A percentile compares a stretch with the other conserved stretches of the same genome.
These are phyloP conservation scores for Liparis tanakae DNA, from an alignment of 2,797 vertebrate genomes.

Conservation along the genomic window DNA sequence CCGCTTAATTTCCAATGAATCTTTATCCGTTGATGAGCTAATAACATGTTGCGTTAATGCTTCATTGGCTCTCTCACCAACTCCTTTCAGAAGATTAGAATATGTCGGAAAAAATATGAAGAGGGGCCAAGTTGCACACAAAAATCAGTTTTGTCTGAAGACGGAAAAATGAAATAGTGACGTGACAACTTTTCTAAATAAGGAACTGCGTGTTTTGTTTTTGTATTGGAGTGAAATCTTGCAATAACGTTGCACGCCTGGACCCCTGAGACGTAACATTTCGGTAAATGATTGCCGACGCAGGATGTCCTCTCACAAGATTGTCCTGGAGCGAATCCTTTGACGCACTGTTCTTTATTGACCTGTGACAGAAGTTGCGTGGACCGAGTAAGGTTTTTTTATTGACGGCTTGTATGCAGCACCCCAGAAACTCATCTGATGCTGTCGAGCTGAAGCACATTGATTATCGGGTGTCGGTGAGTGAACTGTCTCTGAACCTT, in stretches of 20 bases:
- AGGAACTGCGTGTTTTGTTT: constrained; percentile 22
- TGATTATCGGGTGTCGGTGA: constrained; percentile 77
- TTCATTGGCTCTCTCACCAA: constrained; percentile 19
- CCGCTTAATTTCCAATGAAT: constrained; percentile 23
- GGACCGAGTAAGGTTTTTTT: constrained; percentile 62
- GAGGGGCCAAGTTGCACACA: constrained; percentile 5
- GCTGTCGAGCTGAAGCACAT: constrained; percentile 72
- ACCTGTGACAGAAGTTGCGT: constrained; percentile 48
- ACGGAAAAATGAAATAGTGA: constrained; percentile 26
- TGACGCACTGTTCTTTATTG: constrained; percentile 44
- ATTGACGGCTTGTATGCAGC: constrained; percentile 58
- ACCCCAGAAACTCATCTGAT: constrained; percentile 69
- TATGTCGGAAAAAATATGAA: constrained; percentile 13
- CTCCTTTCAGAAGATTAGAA: constrained; percentile 24
- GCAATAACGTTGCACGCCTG: not conserved
- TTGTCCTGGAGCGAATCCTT: constrained; percentile 50
- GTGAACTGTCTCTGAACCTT: constrained; percentile 74
- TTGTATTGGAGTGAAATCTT: constrained; percentile 4
- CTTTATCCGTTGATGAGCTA: constrained; percentile 18
- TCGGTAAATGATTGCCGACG: constrained; percentile 35
- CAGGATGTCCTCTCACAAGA: constrained; percentile 31
- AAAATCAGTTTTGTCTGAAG: constrained; percentile 22
- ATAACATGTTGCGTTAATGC: constrained; percentile 32
- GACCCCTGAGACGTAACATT: not conserved
- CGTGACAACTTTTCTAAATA: constrained; percentile 35